These are phyloP conservation scores for Amiota communis DNA, from an alignment of 2,888 invertebrate species.

Conservation along the genomic window DNA sequence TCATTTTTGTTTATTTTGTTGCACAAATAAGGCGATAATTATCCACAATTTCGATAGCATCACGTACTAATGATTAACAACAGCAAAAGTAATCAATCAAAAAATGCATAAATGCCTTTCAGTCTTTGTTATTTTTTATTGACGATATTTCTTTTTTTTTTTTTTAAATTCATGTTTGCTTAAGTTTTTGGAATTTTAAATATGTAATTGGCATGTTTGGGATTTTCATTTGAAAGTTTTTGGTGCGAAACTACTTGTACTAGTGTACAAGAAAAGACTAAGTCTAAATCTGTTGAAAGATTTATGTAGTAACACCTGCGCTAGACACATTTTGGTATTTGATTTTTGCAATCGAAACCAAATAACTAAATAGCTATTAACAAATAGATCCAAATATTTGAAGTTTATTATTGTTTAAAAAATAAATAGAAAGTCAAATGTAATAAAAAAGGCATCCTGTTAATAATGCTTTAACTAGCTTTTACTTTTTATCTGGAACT, in stretches of 20 bases:
- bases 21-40: slow-evolving; percentile 65
- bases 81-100: slow-evolving; percentile 27
- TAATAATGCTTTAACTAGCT: too few relatives aligned
- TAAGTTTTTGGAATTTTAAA: slow-evolving; percentile 23
- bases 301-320: slow-evolving; percentile 25
- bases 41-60: slow-evolving; percentile 65
- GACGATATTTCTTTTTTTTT: too few relatives aligned
- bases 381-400: background rate
- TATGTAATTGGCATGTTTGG: slow-evolving; percentile 23
- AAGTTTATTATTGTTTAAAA: too few relatives aligned
- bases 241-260: background rate
- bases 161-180: background rate
- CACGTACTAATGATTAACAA: slow-evolving; percentile 63
- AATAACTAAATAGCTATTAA: background rate
- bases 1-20: slow-evolving; percentile 17
- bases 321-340: slow-evolving; percentile 8
- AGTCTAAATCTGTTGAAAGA: background rate
- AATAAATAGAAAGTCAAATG: too few relatives aligned
- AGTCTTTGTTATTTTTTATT: background rate
- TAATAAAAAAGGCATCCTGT: too few relatives aligned
- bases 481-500: too few relatives aligned
- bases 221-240: slow-evolving; percentile 15
- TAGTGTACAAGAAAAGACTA: background rate
- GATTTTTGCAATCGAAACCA: slow-evolving; percentile 19
- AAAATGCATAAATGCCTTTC: slow-evolving; percentile 12